Percentiles rank a stretch among this genome's conserved stretches.
Conservation (phyloP, 2,797 vertebrate genomes). For the Argya squamiceps region DNA sequence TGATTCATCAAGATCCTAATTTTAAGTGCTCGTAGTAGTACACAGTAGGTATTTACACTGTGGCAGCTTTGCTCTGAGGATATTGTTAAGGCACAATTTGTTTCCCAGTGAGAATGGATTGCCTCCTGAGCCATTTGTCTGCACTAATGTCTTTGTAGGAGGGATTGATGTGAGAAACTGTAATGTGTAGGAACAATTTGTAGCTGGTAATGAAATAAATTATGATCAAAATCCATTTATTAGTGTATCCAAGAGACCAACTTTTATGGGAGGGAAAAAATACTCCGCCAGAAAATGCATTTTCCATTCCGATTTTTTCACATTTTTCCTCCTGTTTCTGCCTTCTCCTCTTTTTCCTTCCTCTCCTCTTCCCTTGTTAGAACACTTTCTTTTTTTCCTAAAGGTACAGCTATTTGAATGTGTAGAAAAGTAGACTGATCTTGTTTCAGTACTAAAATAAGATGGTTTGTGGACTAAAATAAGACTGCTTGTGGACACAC, state of each 20-base stretch:
- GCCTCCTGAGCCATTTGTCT: conserved; percentile 34
- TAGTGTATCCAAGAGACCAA: background rate
- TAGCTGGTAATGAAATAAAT: conserved; percentile 41
- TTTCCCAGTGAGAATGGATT: conserved; percentile 38
- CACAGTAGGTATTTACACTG: background rate
- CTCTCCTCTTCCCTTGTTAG: background rate
- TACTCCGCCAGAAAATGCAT: background rate
- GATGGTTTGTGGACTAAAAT: too few species aligned
- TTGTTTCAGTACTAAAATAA: background rate
- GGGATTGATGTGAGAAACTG: conserved; percentile 8
- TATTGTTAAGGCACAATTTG: background rate
- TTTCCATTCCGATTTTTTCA: background rate
- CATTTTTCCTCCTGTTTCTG: background rate
- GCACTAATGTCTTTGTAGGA: background rate
- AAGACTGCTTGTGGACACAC: too few species aligned
- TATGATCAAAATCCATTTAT: conserved; percentile 33
- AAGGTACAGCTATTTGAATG: background rate
- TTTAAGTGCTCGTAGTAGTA: background rate
- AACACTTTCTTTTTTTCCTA: background rate
- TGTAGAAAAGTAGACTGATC: background rate
- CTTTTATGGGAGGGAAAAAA: background rate
- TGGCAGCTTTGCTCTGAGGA: background rate
- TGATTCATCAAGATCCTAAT: background rate
- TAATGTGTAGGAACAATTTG: conserved; percentile 16
- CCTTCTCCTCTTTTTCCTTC: background rate